Percentiles rank a stretch among this genome's conserved stretches.
Conservation (phyloP, 2,888 invertebrate genomes). For the Drosophila pegasa region DNA sequence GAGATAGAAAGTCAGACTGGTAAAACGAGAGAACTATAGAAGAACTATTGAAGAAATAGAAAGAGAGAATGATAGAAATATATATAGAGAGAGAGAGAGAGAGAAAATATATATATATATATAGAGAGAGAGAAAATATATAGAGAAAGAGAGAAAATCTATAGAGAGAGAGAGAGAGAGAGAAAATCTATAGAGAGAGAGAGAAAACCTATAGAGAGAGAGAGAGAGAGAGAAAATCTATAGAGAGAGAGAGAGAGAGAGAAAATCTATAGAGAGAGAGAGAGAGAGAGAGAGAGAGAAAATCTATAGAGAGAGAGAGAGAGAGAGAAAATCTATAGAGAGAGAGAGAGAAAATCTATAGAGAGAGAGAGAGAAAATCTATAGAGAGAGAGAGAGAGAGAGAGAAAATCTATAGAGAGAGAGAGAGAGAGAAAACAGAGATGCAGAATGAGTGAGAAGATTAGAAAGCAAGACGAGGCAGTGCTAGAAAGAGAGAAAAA, state of each 20-base stretch:
- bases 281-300: background rate
- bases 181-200: background rate
- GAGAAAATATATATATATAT: too few relatives aligned
- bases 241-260: background rate
- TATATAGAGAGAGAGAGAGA: background rate
- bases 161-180: background rate
- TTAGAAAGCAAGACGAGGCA: too few relatives aligned
- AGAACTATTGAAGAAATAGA: background rate
- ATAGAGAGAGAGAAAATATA: background rate
- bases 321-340: too few relatives aligned
- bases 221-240: too few relatives aligned
- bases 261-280: background rate
- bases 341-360: background rate
- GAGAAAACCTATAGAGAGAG: background rate
- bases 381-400: too few relatives aligned
- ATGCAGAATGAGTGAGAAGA: background rate
- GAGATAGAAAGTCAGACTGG: too few relatives aligned
- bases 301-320: background rate
- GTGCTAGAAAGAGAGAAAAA: too few relatives aligned
- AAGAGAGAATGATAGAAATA: background rate
- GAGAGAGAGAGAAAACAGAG: too few relatives aligned
- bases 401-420: too few relatives aligned
- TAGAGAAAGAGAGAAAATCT: background rate
- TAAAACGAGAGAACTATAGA: too few relatives aligned
- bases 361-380: too few relatives aligned